phyloP scores from a whole-genome alignment of 2,888 invertebrate genomes.

The Elegia similella region DNA sequence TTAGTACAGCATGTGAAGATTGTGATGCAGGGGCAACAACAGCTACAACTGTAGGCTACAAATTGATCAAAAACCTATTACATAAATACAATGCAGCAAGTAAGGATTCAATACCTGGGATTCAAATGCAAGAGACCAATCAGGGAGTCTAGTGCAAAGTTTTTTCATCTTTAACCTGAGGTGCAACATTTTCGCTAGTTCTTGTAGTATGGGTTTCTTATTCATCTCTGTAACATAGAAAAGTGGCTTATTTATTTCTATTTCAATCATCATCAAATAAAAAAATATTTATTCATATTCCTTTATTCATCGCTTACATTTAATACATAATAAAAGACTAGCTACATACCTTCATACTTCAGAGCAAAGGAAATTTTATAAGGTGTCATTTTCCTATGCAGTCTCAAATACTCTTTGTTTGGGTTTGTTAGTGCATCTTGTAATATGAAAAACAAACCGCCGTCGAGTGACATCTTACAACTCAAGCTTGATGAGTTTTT shows the following conservation, averaged over 20 bases:
- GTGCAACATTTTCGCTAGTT: constrained; percentile 51
- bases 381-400: constrained; percentile 88
- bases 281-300: too few relatives aligned
- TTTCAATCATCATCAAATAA: too few relatives aligned
- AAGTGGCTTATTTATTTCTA: not conserved
- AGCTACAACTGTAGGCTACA: too few relatives aligned
- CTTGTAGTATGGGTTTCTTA: constrained; percentile 38
- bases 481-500: constrained; percentile 48
- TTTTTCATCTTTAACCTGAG: constrained; percentile 45
- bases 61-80: too few relatives aligned
- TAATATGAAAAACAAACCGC: constrained; percentile 77
- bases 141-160: constrained; percentile 57
- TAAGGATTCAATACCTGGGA: constrained; percentile 43
- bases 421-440: constrained; percentile 82
- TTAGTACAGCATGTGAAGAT: too few relatives aligned
- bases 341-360: constrained; percentile 52
- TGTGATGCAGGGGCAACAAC: too few relatives aligned
- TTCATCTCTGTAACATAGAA: constrained; percentile 35
- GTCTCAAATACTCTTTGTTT: constrained; percentile 74
- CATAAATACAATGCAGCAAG: not conserved
- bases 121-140: constrained; percentile 46
- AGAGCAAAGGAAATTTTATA: constrained; percentile 87
- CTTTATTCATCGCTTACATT: too few relatives aligned
- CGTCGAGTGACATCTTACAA: constrained; percentile 74
- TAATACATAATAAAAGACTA: not conserved